Base-by-base conservation (phyloP, 2,888 invertebrate species). In the Xestia ashworthii region DNA sequence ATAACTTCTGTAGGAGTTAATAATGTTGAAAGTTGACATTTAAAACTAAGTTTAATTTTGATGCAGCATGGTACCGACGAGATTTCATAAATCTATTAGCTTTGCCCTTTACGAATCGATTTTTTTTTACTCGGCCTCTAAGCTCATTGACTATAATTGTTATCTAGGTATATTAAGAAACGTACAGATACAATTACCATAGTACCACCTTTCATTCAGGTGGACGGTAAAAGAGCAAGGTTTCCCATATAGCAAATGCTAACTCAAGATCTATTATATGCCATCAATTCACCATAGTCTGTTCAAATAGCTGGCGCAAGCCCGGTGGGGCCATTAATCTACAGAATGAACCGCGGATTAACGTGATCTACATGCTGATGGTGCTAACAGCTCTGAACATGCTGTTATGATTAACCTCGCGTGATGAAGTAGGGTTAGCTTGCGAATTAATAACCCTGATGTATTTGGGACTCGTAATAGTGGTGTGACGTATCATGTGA, bases 321-420 rank as follows among this genome's bases (percentile, higher is more conserved):
- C 85, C 78, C 83, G 73, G 74, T 73, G 78, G 76, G 74, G 67
- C 86, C 78, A 90, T 91, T 91, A 89, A 91, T 91, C 89, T 87
- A 80, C 78, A 84, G 90, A 90, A 90, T 89, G 88, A 89, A 85
- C 88, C 85, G 76, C 86, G 87, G 90, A 90, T 91, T 90, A 91
- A 89, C 88, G 86, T 88, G 87, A 89, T 90, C 88, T 90, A 88
- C 88, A 85, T 83, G 85, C 82, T 85, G 86, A 83, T 81, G 87
- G 85, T 87, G 85, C 81, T 85, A 86, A 83, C 82, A 85, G 82
- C 76, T 73, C 80, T 84, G 80, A 85, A 90, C 89, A 87, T 84
- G 86, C 88, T 85, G 89, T 83, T 84, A 82, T 91, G 89, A 91
- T 91, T 89, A 88, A 87, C 79, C 78, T n/a, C 81, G 50, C 50